Conservation (phyloP, 2,113 vertebrate species). For the Nesoenas mayeri region DNA sequence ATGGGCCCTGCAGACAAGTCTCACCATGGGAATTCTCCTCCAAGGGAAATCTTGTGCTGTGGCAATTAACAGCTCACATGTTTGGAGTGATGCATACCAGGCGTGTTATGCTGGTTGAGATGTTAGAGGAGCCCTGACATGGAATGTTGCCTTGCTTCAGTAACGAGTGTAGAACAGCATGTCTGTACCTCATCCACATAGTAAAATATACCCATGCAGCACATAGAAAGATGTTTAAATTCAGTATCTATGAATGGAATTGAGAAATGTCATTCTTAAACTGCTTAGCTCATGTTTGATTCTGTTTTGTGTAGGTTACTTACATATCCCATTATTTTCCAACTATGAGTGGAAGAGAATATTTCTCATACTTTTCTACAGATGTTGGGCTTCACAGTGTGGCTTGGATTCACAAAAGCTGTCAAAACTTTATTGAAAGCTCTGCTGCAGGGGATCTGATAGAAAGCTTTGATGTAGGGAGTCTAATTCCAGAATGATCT, state of each 20-base stretch:
- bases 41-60: not conserved
- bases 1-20: not conserved
- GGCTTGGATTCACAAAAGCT: not conserved
- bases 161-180: not conserved
- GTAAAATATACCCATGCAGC: not conserved
- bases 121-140: not conserved
- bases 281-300: not conserved
- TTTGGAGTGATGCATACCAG: not conserved
- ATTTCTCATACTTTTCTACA: not conserved
- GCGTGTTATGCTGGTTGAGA: not conserved
- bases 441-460: not conserved
- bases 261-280: not conserved
- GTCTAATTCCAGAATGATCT: constrained; percentile 19
- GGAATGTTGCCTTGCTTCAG: not conserved
- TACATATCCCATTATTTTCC: constrained; percentile 12
- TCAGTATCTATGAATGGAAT: not conserved
- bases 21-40: constrained; percentile 50
- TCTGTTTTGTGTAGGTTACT: not conserved
- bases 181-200: not conserved
- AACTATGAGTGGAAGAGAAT: not conserved
- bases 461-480: not conserved
- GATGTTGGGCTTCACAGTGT: not conserved
- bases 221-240: not conserved
- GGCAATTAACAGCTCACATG: constrained; percentile 45
- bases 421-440: not conserved